phyloP scores from a whole-genome alignment of 1,140 invertebrate species.

The Acyrthosiphon pisum region DNA sequence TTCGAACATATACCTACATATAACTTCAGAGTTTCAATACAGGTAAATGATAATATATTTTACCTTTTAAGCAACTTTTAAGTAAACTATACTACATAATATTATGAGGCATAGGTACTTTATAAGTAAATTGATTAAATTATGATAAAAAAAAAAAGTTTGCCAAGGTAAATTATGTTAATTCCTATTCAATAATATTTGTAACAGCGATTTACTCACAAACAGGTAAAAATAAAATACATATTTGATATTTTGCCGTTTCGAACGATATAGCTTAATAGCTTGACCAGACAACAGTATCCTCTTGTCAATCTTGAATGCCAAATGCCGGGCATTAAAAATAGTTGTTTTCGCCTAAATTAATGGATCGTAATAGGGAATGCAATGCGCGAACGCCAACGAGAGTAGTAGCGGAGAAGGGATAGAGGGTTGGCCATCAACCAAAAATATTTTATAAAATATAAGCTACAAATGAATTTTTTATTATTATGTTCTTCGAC shows the following conservation, averaged over 20 bases:
- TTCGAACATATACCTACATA: no score
- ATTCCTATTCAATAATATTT: not conserved
- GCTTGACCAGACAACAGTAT: conserved; percentile 16
- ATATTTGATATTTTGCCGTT: not conserved
- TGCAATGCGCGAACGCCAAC: conserved; percentile 28
- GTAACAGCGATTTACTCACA: not conserved
- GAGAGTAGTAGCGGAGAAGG: no score
- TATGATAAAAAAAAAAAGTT: no score
- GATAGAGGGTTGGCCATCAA: not conserved
- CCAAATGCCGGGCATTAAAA: conserved; percentile 37
- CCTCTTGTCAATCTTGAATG: conserved; percentile 27
- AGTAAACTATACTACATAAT: no score
- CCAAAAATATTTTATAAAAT: conserved; percentile 30
- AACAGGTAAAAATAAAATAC: not conserved
- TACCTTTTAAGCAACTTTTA: no score
- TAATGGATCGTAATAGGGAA: conserved; percentile 20
- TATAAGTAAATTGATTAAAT: no score
- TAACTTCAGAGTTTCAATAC: no score
- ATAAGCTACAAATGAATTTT: conserved; percentile 6
- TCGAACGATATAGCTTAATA: not conserved
- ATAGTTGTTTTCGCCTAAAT: conserved; percentile 46
- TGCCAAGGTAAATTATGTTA: no score
- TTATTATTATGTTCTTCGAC: not conserved
- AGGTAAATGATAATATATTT: no score
- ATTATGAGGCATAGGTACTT: no score